Base-by-base conservation (phyloP, 1,140 invertebrate genomes). In the Grapholita molesta region DNA sequence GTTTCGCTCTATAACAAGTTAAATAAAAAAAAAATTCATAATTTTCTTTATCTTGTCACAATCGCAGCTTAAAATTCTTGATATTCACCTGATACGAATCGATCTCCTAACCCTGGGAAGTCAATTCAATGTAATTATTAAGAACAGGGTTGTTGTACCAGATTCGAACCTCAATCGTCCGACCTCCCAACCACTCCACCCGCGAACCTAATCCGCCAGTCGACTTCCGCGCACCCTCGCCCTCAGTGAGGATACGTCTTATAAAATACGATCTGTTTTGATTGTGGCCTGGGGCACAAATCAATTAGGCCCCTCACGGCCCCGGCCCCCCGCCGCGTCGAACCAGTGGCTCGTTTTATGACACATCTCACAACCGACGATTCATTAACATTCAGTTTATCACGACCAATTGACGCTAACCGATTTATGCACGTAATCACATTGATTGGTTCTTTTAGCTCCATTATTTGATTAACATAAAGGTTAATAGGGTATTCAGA, bases 231-330 rank as follows among this genome's bases (percentile, higher is more conserved):
- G 65, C 81, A 87, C 88, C 85, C 88, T 88, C 89, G 72, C 88
- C 85, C 88, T 84, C 80, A 21, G 25, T 64, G 32, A 75, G 74
- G 82, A 88, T 87, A 84, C 85, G 79, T 89, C 88, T 89, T 91
- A 89, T 91, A 91, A 91, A 90, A 89, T 91, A 91, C 89, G 89
- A 91, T 90, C 89, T 91, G 89, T 91, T 91, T 91, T 91, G 89
- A 91, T 91, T 91, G 89, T 89, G 89, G 89, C 89, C 89, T 84
- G 83, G 87, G 89, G 89, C 89, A 86, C 88, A 90, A 91, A 91
- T 90, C 89, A 91, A 91, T 91, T 91, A 91, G 89, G 83, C 77
- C 81, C 84, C 78, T 69, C n/a, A n/a, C n/a, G n/a, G n/a, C n/a
- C n/a, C n/a, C 71, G 81, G 76, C 79, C 86, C 79, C 85, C 88